Evolutionary conservation across 2,888 invertebrate species (phyloP), one percentile per base, ranked within the genome.

Genomic region (Automeris io): DNA sequence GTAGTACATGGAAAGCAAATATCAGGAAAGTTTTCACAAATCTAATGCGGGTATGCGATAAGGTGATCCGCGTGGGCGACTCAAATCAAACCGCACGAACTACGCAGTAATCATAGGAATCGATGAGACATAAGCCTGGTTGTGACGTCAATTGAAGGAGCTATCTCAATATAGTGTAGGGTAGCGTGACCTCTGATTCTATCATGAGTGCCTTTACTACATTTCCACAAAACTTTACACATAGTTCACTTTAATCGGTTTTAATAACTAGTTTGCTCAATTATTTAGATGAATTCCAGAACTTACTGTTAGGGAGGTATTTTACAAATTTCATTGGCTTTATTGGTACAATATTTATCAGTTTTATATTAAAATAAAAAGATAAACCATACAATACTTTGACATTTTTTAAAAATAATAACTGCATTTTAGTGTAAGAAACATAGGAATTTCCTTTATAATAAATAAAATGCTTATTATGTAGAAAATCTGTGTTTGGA

Each of bases 71-170:
- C 12, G 13, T 26, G 6, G 7, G 16, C 13, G 16, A 26, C 26
- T 16, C 13, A 26, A 8, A 26, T 16, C 26, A 13, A 26, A 26
- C 16, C 16, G 16, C 16, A 16, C 29, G 4, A 16, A 12, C 26
- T 7, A 12, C 16, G 29, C 16, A n/a, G 12, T 12, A 12, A 26
- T 11, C 11, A 26, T 26, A 26, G 13, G 16, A 29, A 29, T 29
- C 13, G 29, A 29, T n/a, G 29, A 16, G n/a, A 29, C 13, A 29
- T 29, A 16, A n/a, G 16, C 16, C 16, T n/a, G 16, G 16, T 13
- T 29, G 29, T 16, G 29, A 29, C 16, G 29, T 29, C 29, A 29
- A 16, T 29, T 29, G 8, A 29, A 16, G 8, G 29, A n/a, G 29
- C 16, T 16, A 29, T 16, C 8, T 29, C 16, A 29, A 16, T 2